Percentiles rank a stretch among this genome's conserved stretches.
Conservation (phyloP, 2,888 invertebrate genomes). For the Epistrophe grossulariae region DNA sequence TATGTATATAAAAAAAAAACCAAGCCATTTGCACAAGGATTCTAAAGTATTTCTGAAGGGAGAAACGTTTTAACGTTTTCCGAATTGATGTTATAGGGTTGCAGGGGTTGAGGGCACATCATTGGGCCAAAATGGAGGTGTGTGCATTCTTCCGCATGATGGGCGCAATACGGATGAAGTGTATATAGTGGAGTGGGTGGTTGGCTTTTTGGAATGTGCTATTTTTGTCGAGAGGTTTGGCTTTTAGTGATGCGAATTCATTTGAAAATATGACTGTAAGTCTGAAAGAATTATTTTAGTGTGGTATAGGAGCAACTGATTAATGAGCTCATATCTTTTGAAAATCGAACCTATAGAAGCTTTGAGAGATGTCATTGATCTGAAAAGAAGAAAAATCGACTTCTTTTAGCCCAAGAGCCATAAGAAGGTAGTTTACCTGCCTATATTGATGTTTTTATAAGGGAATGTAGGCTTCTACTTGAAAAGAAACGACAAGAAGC, state of each 20-base stretch:
- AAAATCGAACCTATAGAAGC: slow-evolving; percentile 19
- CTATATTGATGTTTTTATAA: not conserved
- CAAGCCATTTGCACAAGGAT: slow-evolving; percentile 61
- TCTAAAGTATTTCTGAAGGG: slow-evolving; percentile 62
- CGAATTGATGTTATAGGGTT: slow-evolving; percentile 31
- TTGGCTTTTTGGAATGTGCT: slow-evolving; percentile 32
- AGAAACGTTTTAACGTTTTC: slow-evolving; percentile 48
- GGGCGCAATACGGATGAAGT: slow-evolving; percentile 17
- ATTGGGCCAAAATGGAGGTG: slow-evolving; percentile 50
- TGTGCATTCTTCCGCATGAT: slow-evolving; percentile 53
- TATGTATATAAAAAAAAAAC: slow-evolving; percentile 30
- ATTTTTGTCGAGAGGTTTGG: slow-evolving; percentile 61
- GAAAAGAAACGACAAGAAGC: not conserved
- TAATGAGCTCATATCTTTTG: slow-evolving; percentile 41
- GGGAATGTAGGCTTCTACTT: not conserved
- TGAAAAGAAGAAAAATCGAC: slow-evolving; percentile 4
- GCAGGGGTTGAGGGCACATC: slow-evolving; percentile 26
- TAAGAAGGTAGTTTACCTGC: not conserved
- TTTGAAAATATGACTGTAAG: slow-evolving; percentile 56
- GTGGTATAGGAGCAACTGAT: slow-evolving; percentile 32
- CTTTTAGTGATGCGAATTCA: slow-evolving; percentile 67
- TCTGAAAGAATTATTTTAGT: slow-evolving; percentile 36
- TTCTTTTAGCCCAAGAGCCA: not conserved
- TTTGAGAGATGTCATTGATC: slow-evolving; percentile 32
- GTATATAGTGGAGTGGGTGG: not conserved